Evolutionary conservation across 2,888 invertebrate genomes (phyloP).

Genomic region (Volucella inanis): DNA sequence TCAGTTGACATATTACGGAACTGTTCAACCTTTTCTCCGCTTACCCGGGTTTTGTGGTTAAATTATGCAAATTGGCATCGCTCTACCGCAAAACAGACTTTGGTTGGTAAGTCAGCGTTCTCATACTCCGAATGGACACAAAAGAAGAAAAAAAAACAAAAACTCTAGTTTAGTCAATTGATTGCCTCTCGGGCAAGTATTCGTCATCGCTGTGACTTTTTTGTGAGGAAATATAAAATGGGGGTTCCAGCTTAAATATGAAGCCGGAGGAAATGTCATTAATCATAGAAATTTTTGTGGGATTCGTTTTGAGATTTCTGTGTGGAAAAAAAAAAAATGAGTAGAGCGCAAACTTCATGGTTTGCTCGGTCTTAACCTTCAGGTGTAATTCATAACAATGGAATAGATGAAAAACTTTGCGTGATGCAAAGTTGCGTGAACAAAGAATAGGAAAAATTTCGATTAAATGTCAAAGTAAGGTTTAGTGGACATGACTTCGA

Average conservation of each 20-base stretch:
- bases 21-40: neutral
- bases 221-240: slow-evolving; percentile 50
- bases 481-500: too few species aligned
- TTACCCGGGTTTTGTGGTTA: slow-evolving; percentile 9
- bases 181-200: slow-evolving; percentile 21
- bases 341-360: too few species aligned
- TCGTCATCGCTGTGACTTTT: slow-evolving; percentile 29
- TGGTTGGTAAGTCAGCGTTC: neutral
- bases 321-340: too few species aligned
- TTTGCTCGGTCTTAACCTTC: too few species aligned
- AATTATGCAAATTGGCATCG: slow-evolving; percentile 58
- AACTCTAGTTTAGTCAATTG: slow-evolving; percentile 6
- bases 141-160: neutral
- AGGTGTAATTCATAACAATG: too few species aligned
- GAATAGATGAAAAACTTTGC: too few species aligned
- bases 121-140: too few species aligned
- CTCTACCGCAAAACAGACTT: neutral
- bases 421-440: too few species aligned
- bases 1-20: slow-evolving; percentile 55
- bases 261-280: slow-evolving; percentile 22
- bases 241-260: slow-evolving; percentile 26
- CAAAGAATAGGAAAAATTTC: too few species aligned
- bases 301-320: slow-evolving; percentile 20
- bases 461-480: too few species aligned
- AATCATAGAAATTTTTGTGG: slow-evolving; percentile 32